Base-by-base conservation (phyloP, 2,797 vertebrate species). In the Strix occidentalis region DNA sequence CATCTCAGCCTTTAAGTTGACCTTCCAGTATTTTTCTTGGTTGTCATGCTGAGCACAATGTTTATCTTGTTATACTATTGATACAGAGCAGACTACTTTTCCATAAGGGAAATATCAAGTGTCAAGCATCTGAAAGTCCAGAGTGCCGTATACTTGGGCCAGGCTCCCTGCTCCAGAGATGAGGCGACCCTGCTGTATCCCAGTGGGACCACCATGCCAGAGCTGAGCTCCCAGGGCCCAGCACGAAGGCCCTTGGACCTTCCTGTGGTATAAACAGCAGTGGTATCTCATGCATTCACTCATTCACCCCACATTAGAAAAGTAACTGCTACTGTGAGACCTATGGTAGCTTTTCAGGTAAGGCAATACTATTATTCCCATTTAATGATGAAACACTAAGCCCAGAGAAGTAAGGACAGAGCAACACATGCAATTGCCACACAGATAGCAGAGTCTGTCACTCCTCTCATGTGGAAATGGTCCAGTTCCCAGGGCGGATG, bases 1-100 rank as follows among this genome's bases (percentile, higher is more conserved):
- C 84, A 89, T 85, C 54, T 95, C 96, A 87, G 91, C 6, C 23
- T 95, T 93, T 93, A 86, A 74, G 80, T 25, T 91, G 94, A 96
- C 94, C 91, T 95, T 92, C 92, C 68, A 16, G 45, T 94, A 89
- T 95, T 93, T 91, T 90, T 80, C 87, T 81, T 35, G 39, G 83
- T 88, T 89, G 82, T 93, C 87, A 89, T 11, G 56, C 76, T 25
- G 51, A 96, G 74, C 18, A 1, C 71, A 56, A 33, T 79, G n/a
- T 95, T 97, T 88, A 60, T 88, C 68, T 93, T 91, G 48, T 70
- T 80, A 68, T 6, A 60, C 13, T 72, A 48, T 41, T 90, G 39
- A 43, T 86, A 93, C 70, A 90, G 80, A 94, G 33, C 26, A 33
- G n/a, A 45, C 31, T 53, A 65, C 66, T 89, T 79, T 94, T 79